phyloP scores from a whole-genome alignment of 2,888 invertebrate species.

The Nephrotoma guestfalica region DNA sequence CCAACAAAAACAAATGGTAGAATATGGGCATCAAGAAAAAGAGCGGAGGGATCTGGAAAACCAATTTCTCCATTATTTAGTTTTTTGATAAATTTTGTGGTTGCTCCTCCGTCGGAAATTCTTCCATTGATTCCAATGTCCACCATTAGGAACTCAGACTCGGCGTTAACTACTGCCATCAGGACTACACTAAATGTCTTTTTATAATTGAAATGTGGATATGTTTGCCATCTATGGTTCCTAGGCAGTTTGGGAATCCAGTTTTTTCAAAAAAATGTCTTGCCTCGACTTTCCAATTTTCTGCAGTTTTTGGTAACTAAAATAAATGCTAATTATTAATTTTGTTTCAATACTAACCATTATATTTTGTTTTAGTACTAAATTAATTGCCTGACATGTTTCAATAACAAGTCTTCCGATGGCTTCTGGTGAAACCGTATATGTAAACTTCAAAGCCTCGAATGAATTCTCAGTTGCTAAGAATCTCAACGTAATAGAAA shows the following conservation, averaged over 20 bases:
- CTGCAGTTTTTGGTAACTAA: background rate
- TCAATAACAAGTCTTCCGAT: background rate
- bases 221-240: background rate
- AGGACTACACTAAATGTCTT: too few relatives aligned
- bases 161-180: too few relatives aligned
- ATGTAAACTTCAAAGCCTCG: background rate
- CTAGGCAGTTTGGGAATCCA: background rate
- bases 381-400: background rate
- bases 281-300: background rate
- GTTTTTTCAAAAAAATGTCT: background rate
- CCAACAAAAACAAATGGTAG: background rate
- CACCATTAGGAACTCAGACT: too few relatives aligned
- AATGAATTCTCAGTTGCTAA: background rate
- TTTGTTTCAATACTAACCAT: background rate
- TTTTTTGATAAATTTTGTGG: too few relatives aligned
- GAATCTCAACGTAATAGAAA: too few relatives aligned
- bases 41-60: background rate
- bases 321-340: background rate
- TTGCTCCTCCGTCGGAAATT: too few relatives aligned
- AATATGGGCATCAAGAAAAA: background rate
- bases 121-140: too few relatives aligned
- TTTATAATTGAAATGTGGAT: too few relatives aligned
- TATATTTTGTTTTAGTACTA: background rate
- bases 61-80: too few relatives aligned
- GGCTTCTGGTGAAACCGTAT: background rate